Percentiles rank a stretch among this genome's conserved stretches.
phyloP scores from a whole-genome alignment of 2,113 vertebrate genomes.

The Cacatua alba region DNA sequence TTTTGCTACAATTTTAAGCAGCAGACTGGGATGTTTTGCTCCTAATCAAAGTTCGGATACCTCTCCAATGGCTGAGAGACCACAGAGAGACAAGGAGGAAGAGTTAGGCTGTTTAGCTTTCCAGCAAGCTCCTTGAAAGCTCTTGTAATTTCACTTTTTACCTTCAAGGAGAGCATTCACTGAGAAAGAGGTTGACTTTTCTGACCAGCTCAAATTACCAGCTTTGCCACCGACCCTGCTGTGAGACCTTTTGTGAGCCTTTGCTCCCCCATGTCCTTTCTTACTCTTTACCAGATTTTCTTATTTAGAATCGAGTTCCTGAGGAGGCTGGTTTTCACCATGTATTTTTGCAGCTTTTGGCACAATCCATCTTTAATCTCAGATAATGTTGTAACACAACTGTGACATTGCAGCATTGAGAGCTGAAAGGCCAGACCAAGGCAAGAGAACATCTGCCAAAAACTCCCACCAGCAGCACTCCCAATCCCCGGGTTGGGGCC shows the following conservation, averaged over 20 bases:
- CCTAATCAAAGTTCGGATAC: not conserved
- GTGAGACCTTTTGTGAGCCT: not conserved
- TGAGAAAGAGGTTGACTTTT: not conserved
- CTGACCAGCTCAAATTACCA: not conserved
- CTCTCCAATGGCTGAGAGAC: not conserved
- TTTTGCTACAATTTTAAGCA: not conserved
- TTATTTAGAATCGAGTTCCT: not conserved
- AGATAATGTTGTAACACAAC: not conserved
- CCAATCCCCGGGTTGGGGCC: rapidly evolving
- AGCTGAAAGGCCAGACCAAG: not conserved
- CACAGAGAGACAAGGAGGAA: not conserved
- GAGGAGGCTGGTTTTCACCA: not conserved
- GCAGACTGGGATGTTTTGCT: not conserved
- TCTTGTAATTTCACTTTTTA: not conserved
- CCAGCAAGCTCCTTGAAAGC: not conserved
- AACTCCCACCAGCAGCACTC: not conserved
- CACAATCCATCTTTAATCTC: not conserved
- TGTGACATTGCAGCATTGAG: not conserved
- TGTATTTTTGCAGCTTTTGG: not conserved
- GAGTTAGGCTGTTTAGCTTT: not conserved
- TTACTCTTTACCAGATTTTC: not conserved
- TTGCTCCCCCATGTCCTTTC: not conserved
- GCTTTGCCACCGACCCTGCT: not conserved
- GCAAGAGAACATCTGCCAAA: rapidly evolving
- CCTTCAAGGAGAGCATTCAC: not conserved